Conservation (phyloP, 2,888 invertebrate species). For the Archaeoteleia sp. region DNA sequence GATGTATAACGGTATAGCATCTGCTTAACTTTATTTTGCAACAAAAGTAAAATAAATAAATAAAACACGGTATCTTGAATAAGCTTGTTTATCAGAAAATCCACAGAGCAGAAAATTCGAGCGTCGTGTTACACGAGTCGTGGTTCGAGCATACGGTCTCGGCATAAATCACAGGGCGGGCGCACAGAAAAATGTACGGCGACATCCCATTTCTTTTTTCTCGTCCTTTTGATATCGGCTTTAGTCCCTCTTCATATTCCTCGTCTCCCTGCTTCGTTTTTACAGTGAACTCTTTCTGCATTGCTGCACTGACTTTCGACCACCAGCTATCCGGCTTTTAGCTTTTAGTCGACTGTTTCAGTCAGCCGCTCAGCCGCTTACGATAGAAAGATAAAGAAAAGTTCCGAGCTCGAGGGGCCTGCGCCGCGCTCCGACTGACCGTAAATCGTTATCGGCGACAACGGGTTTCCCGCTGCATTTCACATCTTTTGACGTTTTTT, state of each 20-base stretch:
- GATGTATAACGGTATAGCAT: no score
- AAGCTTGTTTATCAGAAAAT: slow-evolving; percentile 24
- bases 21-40: no score
- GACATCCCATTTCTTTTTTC: slow-evolving; percentile 51
- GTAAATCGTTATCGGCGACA: slow-evolving; percentile 55
- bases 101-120: slow-evolving; percentile 18
- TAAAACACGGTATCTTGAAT: slow-evolving; percentile 16
- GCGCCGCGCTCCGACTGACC: slow-evolving; percentile 49
- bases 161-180: slow-evolving; percentile 35
- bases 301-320: slow-evolving; percentile 31
- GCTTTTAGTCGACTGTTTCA: slow-evolving; percentile 51
- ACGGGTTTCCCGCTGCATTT: slow-evolving; percentile 43
- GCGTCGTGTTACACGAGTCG: not conserved
- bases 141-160: slow-evolving; percentile 27
- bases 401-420: slow-evolving; percentile 49
- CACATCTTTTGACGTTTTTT: slow-evolving; percentile 45
- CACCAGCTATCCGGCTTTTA: slow-evolving; percentile 50
- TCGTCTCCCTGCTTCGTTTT: slow-evolving; percentile 13
- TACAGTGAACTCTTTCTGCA: slow-evolving; percentile 32
- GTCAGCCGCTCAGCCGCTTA: slow-evolving; percentile 45
- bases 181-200: slow-evolving; percentile 45
- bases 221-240: slow-evolving; percentile 49
- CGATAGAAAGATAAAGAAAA: slow-evolving; percentile 54
- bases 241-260: slow-evolving; percentile 42
- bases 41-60: no score